These are phyloP conservation scores for Mercenaria mercenaria DNA, from an alignment of 1,140 invertebrate species.

Conservation along the genomic window DNA sequence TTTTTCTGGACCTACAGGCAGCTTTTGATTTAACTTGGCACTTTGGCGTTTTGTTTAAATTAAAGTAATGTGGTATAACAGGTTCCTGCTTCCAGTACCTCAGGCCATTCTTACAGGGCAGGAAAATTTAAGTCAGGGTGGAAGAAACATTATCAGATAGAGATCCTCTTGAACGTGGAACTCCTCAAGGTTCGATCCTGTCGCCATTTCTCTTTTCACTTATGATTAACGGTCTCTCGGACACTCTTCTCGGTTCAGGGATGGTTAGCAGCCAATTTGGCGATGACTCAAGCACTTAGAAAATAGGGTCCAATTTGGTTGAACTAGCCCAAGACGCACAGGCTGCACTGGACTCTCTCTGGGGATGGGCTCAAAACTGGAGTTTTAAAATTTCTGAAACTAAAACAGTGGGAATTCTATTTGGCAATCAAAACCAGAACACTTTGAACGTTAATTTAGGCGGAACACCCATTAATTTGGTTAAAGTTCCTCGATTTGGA, in stretches of 20 bases:
- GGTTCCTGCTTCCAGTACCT: background rate
- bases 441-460: background rate
- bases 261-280: conserved; percentile 13
- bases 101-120: background rate
- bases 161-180: too few species aligned
- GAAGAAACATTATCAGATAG: background rate
- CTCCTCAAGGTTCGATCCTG: too few species aligned
- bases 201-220: background rate
- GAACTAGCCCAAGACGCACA: background rate
- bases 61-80: conserved; percentile 9
- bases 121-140: too few species aligned
- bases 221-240: background rate
- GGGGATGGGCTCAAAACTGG: conserved; percentile 19
- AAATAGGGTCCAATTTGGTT: background rate
- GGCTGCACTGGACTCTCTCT: background rate
- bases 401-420: conserved; percentile 41
- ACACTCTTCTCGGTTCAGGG: background rate
- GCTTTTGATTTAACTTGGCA: too few species aligned
- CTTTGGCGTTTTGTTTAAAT: conserved; percentile 25
- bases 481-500: background rate
- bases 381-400: conserved; percentile 32
- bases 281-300: conserved; percentile 17
- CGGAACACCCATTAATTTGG: background rate
- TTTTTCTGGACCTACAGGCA: too few species aligned
- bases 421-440: conserved; percentile 8